These are phyloP conservation scores for Palythoa grandiflora DNA, from an alignment of 92 coral and sea anemone species.

Conservation along the genomic window DNA sequence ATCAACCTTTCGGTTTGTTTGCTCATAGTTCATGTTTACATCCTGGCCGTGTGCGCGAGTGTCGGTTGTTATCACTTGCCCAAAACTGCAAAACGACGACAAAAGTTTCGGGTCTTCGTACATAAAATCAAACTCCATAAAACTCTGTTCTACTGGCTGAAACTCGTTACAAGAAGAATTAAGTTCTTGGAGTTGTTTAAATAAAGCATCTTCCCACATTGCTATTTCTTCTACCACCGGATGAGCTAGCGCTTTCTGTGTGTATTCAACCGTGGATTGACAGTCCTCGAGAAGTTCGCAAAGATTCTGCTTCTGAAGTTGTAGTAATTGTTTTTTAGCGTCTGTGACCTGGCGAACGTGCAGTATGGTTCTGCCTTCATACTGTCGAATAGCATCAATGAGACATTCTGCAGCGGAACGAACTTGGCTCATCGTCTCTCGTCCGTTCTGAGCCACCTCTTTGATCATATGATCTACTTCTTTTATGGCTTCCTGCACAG, in stretches of 20 bases:
- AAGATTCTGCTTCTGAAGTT: conserved; percentile 26
- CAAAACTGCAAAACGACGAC: conserved; percentile 40
- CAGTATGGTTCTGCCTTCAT: conserved; percentile 34
- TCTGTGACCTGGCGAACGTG: conserved; percentile 34
- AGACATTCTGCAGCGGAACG: conserved; percentile 31
- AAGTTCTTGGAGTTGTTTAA: conserved; percentile 27
- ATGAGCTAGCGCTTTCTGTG: conserved; percentile 28
- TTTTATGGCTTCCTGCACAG: conserved; percentile 21
- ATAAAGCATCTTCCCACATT: conserved; percentile 36
- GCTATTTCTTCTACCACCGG: conserved; percentile 42
- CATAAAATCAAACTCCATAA: conserved; percentile 28
- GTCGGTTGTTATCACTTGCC: conserved; percentile 30
- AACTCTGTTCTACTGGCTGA: conserved; percentile 37
- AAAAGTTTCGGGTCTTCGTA: conserved; percentile 33
- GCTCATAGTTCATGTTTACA: conserved; percentile 19
- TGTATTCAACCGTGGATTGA: conserved; percentile 42
- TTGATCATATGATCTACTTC: conserved; percentile 11
- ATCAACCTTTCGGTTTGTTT: background rate
- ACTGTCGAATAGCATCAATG: conserved; percentile 29
- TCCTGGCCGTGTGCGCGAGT: background rate
- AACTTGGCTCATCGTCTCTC: conserved; percentile 40
- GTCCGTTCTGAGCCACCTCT: conserved; percentile 25
- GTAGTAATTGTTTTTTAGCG: conserved; percentile 35
- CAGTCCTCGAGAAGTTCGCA: conserved; percentile 35
- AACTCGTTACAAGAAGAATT: conserved; percentile 31